Base-by-base conservation (phyloP, 1,140 invertebrate species). In the Pemphigus obesinymphae region DNA sequence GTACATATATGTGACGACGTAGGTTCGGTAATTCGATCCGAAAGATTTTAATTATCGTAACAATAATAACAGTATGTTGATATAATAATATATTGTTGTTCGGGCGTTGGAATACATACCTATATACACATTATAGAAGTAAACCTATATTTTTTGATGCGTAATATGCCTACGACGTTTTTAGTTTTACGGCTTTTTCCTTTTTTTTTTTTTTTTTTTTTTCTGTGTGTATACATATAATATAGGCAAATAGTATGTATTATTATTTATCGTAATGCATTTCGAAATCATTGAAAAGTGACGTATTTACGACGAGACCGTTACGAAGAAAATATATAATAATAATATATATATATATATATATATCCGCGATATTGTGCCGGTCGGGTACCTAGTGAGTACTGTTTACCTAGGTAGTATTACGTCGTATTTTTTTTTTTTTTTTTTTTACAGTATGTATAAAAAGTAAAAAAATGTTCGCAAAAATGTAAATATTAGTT, bases 221-320 rank as follows among this genome's bases (percentile, higher is more conserved):
- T 23, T 40, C 20, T 23, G n/a, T 40, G 20, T n/a, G 37, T 37
- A 37, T 66, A n/a, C 10, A 20, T 66, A 34, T 34, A 66, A 8
- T 34, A 34, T 66, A 66, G 17, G 23, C 29, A 61, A 58, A 58
- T 26, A 63, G 17, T 68, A 68, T 20, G 34, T 61, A 61, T 26
- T 31, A 20, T 63, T 45, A 15, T 70, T 70, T 70, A 70, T 70
- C 68, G 68, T 70, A 70, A 70, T 70, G 68, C 23, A 45, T 29
- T 45, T 26, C 20, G 23, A 70, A 70, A 26, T 11, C 23, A 43
- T 70, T 70, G 5, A 70, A 45, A 70, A 70, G 4, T 70, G 68
- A 70, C 68, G 37, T 45, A 70, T 45, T 70, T 70, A 70, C 29
- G 40, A 45, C 13, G 23, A 70, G n/a, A 70, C 15, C 40, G 40